These are phyloP conservation scores for Norana najaformis DNA, from an alignment of 2,888 invertebrate species.

Conservation along the genomic window DNA sequence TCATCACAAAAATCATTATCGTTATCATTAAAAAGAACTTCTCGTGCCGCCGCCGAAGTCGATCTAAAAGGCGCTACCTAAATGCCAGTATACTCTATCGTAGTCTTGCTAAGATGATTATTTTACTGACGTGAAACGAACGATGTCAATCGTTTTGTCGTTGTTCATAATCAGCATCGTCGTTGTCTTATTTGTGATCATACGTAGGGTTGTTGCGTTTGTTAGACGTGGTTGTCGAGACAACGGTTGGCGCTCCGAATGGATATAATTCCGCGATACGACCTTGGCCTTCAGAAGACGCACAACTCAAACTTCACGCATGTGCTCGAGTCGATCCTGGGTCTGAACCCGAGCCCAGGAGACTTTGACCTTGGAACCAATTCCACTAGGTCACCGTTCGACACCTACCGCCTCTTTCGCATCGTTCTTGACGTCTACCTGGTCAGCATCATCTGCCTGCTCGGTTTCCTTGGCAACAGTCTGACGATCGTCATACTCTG, in stretches of 20 bases:
- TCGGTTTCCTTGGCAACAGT: conserved; percentile 38
- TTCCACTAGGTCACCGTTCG: neutral
- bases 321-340: neutral
- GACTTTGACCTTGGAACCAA: neutral
- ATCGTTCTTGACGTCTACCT: conserved; percentile 34
- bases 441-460: conserved; percentile 26
- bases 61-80: neutral
- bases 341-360: neutral
- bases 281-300: neutral
- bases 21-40: too few species aligned
- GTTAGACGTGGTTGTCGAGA: neutral
- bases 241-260: neutral
- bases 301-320: neutral
- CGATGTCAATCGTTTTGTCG: neutral
- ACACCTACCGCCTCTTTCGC: conserved; percentile 3
- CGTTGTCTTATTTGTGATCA: neutral
- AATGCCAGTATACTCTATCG: neutral
- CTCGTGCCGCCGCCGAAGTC: too few species aligned
- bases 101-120: too few species aligned
- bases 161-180: neutral
- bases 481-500: conserved; percentile 41
- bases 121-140: too few species aligned
- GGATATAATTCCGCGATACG: neutral
- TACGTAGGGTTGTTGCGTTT: neutral
- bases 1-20: too few species aligned